Percentiles rank a stretch among this genome's conserved stretches.
Conservation (phyloP, 1,140 invertebrate species). For the Thalassaphorura encarpata region DNA sequence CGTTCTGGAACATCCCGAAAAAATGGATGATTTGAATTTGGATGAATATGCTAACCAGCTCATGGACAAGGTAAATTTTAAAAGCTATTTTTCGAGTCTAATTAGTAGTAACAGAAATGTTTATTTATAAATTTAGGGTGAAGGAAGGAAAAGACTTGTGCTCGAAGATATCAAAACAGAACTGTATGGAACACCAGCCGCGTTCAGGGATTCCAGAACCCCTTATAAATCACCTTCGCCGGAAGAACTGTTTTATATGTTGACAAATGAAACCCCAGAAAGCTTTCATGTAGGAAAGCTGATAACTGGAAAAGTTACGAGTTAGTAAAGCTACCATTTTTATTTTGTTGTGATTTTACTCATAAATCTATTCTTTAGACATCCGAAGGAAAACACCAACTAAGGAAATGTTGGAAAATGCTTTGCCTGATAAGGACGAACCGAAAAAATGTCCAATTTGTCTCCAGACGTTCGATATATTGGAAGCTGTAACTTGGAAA, state of each 20-base stretch:
- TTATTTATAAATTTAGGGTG: constrained; percentile 46
- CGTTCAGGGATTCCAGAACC: constrained; percentile 91
- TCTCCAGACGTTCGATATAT: too few species aligned
- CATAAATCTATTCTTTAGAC: constrained; percentile 49
- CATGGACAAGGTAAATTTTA: constrained; percentile 74
- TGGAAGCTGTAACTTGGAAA: constrained; percentile 89
- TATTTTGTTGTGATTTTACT: constrained; percentile 76
- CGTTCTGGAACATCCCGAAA: too few species aligned
- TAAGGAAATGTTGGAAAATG: constrained; percentile 85
- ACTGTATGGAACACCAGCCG: too few species aligned
- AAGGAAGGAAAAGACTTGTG: constrained; percentile 94
- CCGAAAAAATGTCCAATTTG: too few species aligned
- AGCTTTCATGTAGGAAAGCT: constrained; percentile 89
- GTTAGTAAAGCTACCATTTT: constrained; percentile 31
- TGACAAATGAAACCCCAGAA: constrained; percentile 93
- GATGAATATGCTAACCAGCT: constrained; percentile 98
- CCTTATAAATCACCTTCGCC: constrained; percentile 65
- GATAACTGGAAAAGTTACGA: constrained; percentile 60
- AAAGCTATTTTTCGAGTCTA: neutral
- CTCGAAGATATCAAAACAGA: constrained; percentile 95
- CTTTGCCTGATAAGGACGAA: constrained; percentile 86
- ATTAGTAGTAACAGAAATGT: neutral
- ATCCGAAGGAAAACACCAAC: constrained; percentile 80
- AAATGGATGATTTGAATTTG: constrained; percentile 92
- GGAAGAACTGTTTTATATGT: constrained; percentile 85